Conservation (phyloP, 2,888 invertebrate species). For the Psylliodes chrysocephalus region DNA sequence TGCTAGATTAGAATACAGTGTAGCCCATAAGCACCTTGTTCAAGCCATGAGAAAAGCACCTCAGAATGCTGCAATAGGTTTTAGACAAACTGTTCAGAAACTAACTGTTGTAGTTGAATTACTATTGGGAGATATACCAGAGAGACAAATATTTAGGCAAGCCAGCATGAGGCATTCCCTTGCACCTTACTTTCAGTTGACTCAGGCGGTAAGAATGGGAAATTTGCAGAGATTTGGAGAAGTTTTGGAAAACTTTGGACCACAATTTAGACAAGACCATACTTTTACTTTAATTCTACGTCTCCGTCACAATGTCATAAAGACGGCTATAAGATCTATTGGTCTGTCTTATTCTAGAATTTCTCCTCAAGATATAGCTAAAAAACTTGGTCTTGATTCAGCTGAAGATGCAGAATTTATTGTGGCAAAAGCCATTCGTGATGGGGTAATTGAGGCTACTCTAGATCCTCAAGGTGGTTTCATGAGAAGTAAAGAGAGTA, state of each 20-base stretch:
- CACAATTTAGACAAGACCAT: slow-evolving; percentile 92
- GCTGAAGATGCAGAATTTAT: slow-evolving; percentile 99
- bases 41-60: slow-evolving; percentile 97
- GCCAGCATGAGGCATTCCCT: slow-evolving; percentile 88
- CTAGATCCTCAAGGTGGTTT: slow-evolving; percentile 95
- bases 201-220: slow-evolving; percentile 95
- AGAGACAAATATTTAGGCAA: slow-evolving; percentile 93
- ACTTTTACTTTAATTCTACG: slow-evolving; percentile 96
- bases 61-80: slow-evolving; percentile 97
- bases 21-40: slow-evolving; percentile 95
- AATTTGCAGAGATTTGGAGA: slow-evolving; percentile 94
- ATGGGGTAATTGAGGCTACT: slow-evolving; percentile 98
- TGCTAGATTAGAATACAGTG: slow-evolving; percentile 96
- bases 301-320: slow-evolving; percentile 97
- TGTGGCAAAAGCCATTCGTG: slow-evolving; percentile 96
- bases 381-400: slow-evolving; percentile 92
- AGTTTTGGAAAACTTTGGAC: slow-evolving; percentile 89
- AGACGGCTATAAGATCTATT: slow-evolving; percentile 96
- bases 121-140: slow-evolving; percentile 96
- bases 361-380: slow-evolving; percentile 93
- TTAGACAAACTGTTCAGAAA: slow-evolving; percentile 97
- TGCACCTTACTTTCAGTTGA: slow-evolving; percentile 96
- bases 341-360: slow-evolving; percentile 96
- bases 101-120: slow-evolving; percentile 94
- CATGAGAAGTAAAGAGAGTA: slow-evolving; percentile 97